Conservation (phyloP, 1,140 invertebrate genomes). For the Helicoverpa zea region DNA sequence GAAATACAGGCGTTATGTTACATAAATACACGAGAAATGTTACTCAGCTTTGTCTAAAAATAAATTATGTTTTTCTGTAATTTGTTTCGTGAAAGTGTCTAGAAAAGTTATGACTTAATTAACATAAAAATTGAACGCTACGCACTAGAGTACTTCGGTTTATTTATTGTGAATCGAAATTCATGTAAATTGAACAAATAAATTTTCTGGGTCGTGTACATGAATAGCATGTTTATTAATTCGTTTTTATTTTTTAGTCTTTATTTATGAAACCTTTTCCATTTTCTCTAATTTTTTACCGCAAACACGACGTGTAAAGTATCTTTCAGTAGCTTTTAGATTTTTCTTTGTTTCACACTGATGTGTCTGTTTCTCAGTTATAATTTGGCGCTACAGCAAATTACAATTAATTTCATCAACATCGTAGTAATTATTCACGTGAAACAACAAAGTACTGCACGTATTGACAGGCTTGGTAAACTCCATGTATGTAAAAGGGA, state of each 20-base stretch:
- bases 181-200: conserved; percentile 21
- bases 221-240: conserved; percentile 18
- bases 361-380: too few relatives aligned
- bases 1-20: conserved; percentile 1
- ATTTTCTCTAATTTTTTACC: not conserved
- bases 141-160: not conserved
- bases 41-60: not conserved
- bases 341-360: too few relatives aligned
- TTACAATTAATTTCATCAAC: too few relatives aligned
- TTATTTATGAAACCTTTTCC: not conserved
- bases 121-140: conserved; percentile 26
- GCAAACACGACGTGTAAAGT: not conserved
- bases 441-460: too few relatives aligned
- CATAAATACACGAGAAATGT: conserved; percentile 12
- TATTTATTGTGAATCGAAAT: conserved; percentile 25
- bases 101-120: conserved; percentile 36
- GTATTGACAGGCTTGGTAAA: not conserved
- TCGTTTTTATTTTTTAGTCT: not conserved
- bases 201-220: conserved; percentile 1
- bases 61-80: conserved; percentile 4
- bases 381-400: too few relatives aligned
- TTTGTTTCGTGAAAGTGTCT: conserved; percentile 21
- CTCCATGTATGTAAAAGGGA: not conserved
- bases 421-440: too few relatives aligned
- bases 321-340: too few relatives aligned